A percentile compares a stretch with the other conserved stretches of the same genome.
phyloP scores from a whole-genome alignment of 2,113 vertebrate genomes.

The Dunckerocampus dactyliophorus region DNA sequence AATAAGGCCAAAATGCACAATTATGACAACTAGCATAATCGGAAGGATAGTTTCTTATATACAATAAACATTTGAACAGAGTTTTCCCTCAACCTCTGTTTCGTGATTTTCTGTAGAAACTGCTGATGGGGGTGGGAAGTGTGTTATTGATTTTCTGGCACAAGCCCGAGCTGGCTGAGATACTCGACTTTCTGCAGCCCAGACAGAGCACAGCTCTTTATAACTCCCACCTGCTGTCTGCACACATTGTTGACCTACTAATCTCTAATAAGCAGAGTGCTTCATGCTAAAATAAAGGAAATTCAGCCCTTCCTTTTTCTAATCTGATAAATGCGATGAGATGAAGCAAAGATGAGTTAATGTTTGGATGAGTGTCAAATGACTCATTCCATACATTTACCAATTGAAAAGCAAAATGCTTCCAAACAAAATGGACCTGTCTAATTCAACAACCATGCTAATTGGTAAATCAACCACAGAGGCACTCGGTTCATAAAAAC shows the following conservation, averaged over 20 bases:
- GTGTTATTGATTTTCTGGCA: slow-evolving; percentile 69
- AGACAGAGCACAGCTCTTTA: slow-evolving; percentile 34
- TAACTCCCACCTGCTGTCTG: slow-evolving; percentile 65
- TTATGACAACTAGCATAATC: neutral
- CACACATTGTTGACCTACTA: slow-evolving; percentile 63
- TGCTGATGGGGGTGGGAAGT: slow-evolving; percentile 36
- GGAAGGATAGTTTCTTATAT: neutral
- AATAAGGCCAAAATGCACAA: neutral
- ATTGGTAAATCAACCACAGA: neutral
- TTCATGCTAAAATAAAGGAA: slow-evolving; percentile 34
- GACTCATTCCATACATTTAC: neutral
- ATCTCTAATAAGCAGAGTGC: slow-evolving; percentile 67
- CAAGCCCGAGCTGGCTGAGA: slow-evolving; percentile 59
- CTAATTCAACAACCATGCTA: too few relatives aligned
- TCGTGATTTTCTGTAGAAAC: slow-evolving; percentile 21
- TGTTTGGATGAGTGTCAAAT: neutral
- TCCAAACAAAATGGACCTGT: too few relatives aligned
- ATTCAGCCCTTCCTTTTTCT: slow-evolving; percentile 24
- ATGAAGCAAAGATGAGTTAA: neutral
- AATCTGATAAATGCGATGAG: slow-evolving; percentile 34
- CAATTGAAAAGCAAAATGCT: neutral
- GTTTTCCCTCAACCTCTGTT: slow-evolving; percentile 33
- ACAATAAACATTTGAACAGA: neutral
- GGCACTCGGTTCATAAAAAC: neutral
- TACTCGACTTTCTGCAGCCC: slow-evolving; percentile 59